Conservation (phyloP, 2,797 vertebrate genomes). For the Ctenopoma kingsleyae region DNA sequence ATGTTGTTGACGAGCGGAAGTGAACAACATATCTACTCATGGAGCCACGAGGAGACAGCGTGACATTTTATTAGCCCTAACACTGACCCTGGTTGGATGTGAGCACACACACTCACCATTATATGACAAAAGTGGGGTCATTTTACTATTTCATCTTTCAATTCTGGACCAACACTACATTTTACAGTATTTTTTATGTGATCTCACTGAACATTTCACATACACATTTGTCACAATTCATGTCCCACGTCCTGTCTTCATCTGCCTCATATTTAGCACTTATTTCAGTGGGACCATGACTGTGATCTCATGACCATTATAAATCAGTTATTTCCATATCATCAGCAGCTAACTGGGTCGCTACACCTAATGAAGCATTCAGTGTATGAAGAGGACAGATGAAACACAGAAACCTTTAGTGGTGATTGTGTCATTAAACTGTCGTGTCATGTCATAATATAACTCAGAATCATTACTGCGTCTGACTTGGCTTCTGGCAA, state of each 20-base stretch:
- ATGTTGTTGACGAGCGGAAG: slow-evolving; percentile 78
- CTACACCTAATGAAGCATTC: slow-evolving; percentile 1
- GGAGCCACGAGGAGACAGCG: slow-evolving; percentile 54
- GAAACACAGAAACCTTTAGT: neutral
- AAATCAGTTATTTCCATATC: slow-evolving; percentile 9
- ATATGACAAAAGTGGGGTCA: slow-evolving; percentile 10
- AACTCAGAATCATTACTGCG: neutral
- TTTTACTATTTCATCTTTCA: slow-evolving; percentile 28
- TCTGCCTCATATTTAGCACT: slow-evolving; percentile 10
- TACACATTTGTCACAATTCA: neutral
- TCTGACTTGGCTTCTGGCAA: neutral
- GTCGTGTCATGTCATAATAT: neutral
- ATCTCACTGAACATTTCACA: neutral
- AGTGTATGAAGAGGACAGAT: neutral
- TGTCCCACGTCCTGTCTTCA: neutral
- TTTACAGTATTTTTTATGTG: too few relatives aligned
- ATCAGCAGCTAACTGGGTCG: slow-evolving; percentile 1
- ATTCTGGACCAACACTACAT: too few relatives aligned
- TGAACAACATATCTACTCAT: slow-evolving; percentile 74
- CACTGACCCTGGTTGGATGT: slow-evolving; percentile 14
- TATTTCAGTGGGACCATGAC: neutral
- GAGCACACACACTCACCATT: slow-evolving; percentile 51
- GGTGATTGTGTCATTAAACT: neutral
- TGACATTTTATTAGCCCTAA: slow-evolving; percentile 46
- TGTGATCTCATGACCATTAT: slow-evolving; percentile 13